Evolutionary conservation across 2,797 vertebrate species (phyloP).

Genomic region (Chaetophractus vellerosus): DNA sequence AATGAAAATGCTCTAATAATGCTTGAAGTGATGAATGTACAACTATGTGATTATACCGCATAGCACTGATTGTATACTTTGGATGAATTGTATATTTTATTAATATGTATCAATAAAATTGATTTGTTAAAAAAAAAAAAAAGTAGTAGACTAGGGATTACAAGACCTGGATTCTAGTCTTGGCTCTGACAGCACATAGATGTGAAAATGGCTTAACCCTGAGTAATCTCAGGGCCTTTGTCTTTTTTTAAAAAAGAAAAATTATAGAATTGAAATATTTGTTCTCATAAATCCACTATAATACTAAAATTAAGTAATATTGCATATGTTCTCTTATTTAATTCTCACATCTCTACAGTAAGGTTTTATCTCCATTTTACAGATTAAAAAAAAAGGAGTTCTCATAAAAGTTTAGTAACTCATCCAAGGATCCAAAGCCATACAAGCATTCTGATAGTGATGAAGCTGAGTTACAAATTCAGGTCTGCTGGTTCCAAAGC

Average conservation of each 20-base stretch:
- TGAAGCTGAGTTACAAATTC: neutral
- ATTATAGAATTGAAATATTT: neutral
- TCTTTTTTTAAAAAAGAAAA: constrained; percentile 42
- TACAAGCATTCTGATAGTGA: neutral
- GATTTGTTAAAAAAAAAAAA: too few species aligned
- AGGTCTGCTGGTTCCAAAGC: constrained; percentile 28
- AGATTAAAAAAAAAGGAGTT: neutral
- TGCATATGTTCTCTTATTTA: neutral
- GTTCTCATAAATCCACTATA: neutral
- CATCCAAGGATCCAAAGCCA: constrained; percentile 13
- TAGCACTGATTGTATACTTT: too few species aligned
- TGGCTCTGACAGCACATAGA: neutral
- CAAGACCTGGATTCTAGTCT: neutral
- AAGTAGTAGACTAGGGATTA: neutral
- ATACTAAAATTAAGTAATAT: neutral
- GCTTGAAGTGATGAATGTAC: too few species aligned
- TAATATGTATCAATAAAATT: too few species aligned
- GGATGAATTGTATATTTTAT: too few species aligned
- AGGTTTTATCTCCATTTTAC: neutral
- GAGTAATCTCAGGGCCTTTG: neutral
- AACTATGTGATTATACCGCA: too few species aligned
- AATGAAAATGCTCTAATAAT: too few species aligned
- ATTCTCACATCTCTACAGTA: neutral
- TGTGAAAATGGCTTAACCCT: constrained; percentile 12
- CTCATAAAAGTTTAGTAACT: constrained; percentile 44